Percentiles rank a stretch among this genome's conserved stretches.
Conservation (phyloP, 2,888 invertebrate species). For the Idaea straminata region DNA sequence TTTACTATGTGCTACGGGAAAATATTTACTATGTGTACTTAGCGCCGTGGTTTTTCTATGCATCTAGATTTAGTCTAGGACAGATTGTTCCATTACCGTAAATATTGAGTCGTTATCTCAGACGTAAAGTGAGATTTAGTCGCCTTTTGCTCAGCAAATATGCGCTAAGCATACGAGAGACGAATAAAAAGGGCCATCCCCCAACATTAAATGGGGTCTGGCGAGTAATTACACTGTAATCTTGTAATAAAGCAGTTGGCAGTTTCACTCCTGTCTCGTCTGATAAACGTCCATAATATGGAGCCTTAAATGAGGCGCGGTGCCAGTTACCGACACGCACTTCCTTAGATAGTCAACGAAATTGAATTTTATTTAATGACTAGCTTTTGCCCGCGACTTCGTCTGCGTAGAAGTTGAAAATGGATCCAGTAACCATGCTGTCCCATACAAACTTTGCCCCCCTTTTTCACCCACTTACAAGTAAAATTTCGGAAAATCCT, state of each 20-base stretch:
- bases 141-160: conserved; percentile 9
- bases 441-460: too few relatives aligned
- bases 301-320: conserved; percentile 5
- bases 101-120: too few relatives aligned
- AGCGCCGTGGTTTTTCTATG: too few relatives aligned
- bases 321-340: neutral
- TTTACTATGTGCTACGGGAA: too few relatives aligned
- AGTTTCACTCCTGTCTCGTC: conserved; percentile 35
- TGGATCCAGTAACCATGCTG: too few relatives aligned
- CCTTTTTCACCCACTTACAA: too few relatives aligned
- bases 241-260: conserved; percentile 40
- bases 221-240: conserved; percentile 40
- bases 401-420: too few relatives aligned
- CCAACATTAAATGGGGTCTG: conserved; percentile 32
- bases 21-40: too few relatives aligned
- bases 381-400: too few relatives aligned
- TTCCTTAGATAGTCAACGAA: neutral
- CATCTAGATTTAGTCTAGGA: too few relatives aligned
- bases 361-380: neutral
- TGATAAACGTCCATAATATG: conserved; percentile 31
- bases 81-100: too few relatives aligned
- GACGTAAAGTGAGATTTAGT: neutral
- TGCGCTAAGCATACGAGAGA: conserved; percentile 15
- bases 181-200: conserved; percentile 33
- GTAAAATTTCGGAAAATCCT: too few relatives aligned